phyloP scores from a whole-genome alignment of 2,797 vertebrate species.

The Fratercula arctica region DNA sequence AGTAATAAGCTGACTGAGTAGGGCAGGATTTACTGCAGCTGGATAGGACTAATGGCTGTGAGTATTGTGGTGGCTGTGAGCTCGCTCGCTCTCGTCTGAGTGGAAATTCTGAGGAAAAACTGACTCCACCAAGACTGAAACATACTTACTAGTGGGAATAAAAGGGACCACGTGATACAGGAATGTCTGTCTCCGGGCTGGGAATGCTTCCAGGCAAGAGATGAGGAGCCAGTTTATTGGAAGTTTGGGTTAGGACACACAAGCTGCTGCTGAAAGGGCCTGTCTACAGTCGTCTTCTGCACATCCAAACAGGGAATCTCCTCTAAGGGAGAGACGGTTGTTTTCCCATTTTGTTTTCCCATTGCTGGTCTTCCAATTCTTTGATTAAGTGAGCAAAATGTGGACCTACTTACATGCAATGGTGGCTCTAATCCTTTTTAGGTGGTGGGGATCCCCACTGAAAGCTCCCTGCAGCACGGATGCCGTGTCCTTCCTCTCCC shows the following conservation, averaged over 20 bases:
- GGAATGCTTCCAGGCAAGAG: slow-evolving; percentile 8
- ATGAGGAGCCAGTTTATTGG: neutral
- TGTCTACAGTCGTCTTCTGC: neutral
- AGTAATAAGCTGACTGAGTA: slow-evolving; percentile 28
- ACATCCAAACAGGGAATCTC: neutral
- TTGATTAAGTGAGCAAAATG: neutral
- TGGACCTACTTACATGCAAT: neutral
- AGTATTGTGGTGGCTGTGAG: slow-evolving; percentile 11
- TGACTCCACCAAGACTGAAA: slow-evolving; percentile 47
- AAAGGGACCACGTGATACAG: neutral
- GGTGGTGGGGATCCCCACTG: neutral
- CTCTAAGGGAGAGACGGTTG: neutral
- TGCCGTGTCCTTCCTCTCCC: neutral
- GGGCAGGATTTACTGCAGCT: slow-evolving; percentile 46
- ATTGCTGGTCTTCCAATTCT: neutral
- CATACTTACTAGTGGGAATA: slow-evolving; percentile 36
- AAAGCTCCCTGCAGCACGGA: fast-evolving
- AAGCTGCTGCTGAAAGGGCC: slow-evolving; percentile 25
- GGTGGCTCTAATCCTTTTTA: neutral
- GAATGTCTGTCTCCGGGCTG: neutral
- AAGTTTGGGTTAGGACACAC: slow-evolving; percentile 1
- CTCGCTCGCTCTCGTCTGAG: neutral
- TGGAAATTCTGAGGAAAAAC: slow-evolving; percentile 40
- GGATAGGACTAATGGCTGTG: slow-evolving; percentile 10
- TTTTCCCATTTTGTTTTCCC: neutral